Evolutionary conservation across 2,797 vertebrate genomes (phyloP), one percentile per base, ranked within the genome.

Genomic region (Tympanoctomys barrerae): DNA sequence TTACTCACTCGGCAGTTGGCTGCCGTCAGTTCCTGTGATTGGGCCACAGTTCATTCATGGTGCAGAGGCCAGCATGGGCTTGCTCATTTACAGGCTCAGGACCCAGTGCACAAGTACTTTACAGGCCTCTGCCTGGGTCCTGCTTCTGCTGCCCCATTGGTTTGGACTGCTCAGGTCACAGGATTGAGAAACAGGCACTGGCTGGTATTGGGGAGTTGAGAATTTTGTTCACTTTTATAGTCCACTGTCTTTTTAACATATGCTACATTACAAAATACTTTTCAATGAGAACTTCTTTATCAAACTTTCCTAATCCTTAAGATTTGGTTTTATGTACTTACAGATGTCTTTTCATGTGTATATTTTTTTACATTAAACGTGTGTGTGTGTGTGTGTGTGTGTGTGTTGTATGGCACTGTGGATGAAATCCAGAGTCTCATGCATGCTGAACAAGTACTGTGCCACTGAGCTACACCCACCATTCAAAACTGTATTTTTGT

Each of bases 311-410:
- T 80, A 80, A 80, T 4, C 11, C 46, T 86, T 59, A 57, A 88
- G 36, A 11, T 77, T 70, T 64, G 46, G 10, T 94, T 70, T 97
- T 93, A 66, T 94, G 10, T 79, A 33, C 59, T 81, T 57, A 66
- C 6, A 57, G 36, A 36, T 84, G 8, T 79, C 49, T 84, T 94
- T 89, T 57, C 36, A 73, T 71, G 18, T 71, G 18, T 73, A 46
- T 81, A 12, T 5, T 21, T 36, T 36, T 57, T 80, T 33, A 52
- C 42, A 52, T 52, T 10, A 78, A 78, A 52, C 16, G 16, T 52
- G 3, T 77, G 14, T 33, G 75, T 77, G 31, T 75, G 28, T 11
- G 8, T 46, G 14, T 57, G 14, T 57, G 14, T 46, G 12, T 77
- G 26, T 46, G 26, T 46, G 42, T 75, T 28, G 5, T 75, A 9